phyloP scores from a whole-genome alignment of 2,888 invertebrate species.

The Lasioglossum lativentre region DNA sequence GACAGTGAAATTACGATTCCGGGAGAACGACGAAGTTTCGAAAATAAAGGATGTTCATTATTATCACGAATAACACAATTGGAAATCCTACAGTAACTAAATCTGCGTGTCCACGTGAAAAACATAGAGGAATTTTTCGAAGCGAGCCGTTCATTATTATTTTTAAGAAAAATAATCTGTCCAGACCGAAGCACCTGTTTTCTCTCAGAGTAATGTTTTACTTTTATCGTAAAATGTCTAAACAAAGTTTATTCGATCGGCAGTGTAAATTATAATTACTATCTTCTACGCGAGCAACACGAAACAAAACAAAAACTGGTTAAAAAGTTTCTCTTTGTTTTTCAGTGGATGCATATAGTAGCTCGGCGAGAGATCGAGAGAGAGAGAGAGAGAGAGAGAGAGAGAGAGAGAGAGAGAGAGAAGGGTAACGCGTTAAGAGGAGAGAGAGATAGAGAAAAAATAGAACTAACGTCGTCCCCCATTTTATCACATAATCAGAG shows the following conservation, averaged over 20 bases:
- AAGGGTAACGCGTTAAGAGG: no score
- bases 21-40: constrained; percentile 72
- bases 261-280: not conserved
- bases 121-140: not conserved
- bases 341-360: not conserved
- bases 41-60: no score
- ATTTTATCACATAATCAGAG: constrained; percentile 82
- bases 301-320: not conserved
- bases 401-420: no score
- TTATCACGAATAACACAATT: not conserved
- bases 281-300: not conserved
- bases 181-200: not conserved
- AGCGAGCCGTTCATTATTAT: not conserved
- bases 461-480: constrained; percentile 74
- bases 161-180: not conserved
- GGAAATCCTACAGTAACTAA: not conserved
- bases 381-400: no score
- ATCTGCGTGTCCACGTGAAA: not conserved
- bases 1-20: constrained; percentile 73
- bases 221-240: not conserved
- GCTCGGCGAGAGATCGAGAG: not conserved
- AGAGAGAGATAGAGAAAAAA: no score
- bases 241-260: not conserved
- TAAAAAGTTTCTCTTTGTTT: not conserved
- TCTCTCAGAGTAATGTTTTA: not conserved